A percentile compares a stretch with the other conserved stretches of the same genome.
Evolutionary conservation across 2,888 invertebrate genomes (phyloP).

Genomic region (Deladenus siricidicola): DNA sequence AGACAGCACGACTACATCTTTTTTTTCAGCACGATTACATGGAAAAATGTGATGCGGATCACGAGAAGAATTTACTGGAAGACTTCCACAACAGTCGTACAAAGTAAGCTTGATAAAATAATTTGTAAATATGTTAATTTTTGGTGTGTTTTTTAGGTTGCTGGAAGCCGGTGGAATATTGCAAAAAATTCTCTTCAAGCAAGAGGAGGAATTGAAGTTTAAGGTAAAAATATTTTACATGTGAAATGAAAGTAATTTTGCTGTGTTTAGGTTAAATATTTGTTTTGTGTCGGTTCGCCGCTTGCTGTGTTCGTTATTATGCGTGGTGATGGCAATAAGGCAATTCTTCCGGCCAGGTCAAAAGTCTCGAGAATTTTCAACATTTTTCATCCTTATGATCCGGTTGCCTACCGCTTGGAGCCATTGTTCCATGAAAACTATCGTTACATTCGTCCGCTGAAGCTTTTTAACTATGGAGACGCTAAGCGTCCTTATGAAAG

Average conservation of each 20-base stretch:
- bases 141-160: conserved; percentile 13
- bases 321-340: conserved; percentile 35
- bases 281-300: conserved; percentile 51
- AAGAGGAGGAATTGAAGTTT: conserved; percentile 39
- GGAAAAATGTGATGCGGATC: conserved; percentile 11
- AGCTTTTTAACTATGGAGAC: conserved; percentile 35
- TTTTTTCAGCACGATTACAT: conserved; percentile 36
- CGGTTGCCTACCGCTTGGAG: conserved; percentile 50
- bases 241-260: not conserved
- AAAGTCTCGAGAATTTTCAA: conserved; percentile 46
- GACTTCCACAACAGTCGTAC: conserved; percentile 27
- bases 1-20: not conserved
- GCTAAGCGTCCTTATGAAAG: conserved; percentile 31
- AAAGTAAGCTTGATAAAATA: too few species aligned
- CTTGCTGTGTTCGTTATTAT: conserved; percentile 50
- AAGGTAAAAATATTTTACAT: conserved; percentile 20
- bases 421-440: conserved; percentile 48
- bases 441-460: conserved; percentile 46
- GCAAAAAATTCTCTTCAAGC: conserved; percentile 32
- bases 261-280: conserved; percentile 35
- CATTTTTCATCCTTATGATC: conserved; percentile 39
- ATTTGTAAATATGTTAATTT: too few species aligned
- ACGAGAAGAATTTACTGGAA: conserved; percentile 17
- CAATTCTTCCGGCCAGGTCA: conserved; percentile 23
- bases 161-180: conserved; percentile 37